Evolutionary conservation across 2,888 invertebrate species (phyloP).

Genomic region (Andrena dorsata): DNA sequence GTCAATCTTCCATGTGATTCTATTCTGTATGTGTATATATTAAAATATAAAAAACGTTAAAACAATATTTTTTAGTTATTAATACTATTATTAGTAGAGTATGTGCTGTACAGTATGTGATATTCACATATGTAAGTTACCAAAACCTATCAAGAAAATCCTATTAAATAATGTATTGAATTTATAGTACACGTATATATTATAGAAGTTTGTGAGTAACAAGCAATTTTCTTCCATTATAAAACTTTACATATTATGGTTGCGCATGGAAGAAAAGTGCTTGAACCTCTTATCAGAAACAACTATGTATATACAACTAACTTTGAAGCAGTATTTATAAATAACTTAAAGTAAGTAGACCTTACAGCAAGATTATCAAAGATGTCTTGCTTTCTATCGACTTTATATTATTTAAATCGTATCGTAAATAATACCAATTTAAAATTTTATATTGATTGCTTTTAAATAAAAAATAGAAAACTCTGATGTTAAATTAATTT

Average conservation of each 20-base stretch:
- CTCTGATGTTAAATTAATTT: not conserved
- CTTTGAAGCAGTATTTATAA: slow-evolving; percentile 42
- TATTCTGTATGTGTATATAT: slow-evolving; percentile 7
- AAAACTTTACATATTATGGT: slow-evolving; percentile 26
- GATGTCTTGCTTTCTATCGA: not conserved
- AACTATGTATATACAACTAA: slow-evolving; percentile 16
- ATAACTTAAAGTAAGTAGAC: slow-evolving; percentile 42
- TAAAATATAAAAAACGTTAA: slow-evolving; percentile 36
- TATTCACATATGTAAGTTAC: slow-evolving; percentile 33
- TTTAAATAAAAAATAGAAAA: slow-evolving; percentile 11
- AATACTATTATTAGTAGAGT: slow-evolving; percentile 7
- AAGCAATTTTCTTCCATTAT: slow-evolving; percentile 20
- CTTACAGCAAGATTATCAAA: slow-evolving; percentile 21
- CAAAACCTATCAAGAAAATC: slow-evolving; percentile 35
- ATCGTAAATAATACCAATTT: not conserved
- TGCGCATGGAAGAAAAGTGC: slow-evolving; percentile 22
- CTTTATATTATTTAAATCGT: slow-evolving; percentile 20
- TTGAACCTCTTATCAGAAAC: slow-evolving; percentile 16
- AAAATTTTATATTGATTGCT: slow-evolving; percentile 2
- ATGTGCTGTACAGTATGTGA: slow-evolving; percentile 13
- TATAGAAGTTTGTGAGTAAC: slow-evolving; percentile 8
- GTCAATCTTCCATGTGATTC: not conserved
- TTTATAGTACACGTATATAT: not conserved
- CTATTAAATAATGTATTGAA: slow-evolving; percentile 31
- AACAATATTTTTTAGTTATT: slow-evolving; percentile 14